phyloP scores from a whole-genome alignment of 2,113 vertebrate genomes.

The Callaeas wilsoni region DNA sequence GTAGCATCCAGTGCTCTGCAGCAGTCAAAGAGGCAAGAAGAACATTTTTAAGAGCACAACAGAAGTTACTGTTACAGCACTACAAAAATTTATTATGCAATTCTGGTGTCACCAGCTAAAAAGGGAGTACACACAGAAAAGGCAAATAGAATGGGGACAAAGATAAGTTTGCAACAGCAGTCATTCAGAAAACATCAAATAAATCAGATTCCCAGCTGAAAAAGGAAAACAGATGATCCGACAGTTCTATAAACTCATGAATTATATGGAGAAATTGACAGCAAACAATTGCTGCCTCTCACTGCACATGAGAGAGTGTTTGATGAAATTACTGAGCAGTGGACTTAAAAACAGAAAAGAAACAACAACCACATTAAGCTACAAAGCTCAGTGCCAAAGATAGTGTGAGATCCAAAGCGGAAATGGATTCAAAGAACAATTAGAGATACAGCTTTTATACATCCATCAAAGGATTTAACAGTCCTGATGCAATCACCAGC shows the following conservation, averaged over 20 bases:
- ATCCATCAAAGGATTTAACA: background rate
- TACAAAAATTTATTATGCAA: background rate
- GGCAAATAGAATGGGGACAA: background rate
- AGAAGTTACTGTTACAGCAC: background rate
- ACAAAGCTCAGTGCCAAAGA: background rate
- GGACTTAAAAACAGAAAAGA: background rate
- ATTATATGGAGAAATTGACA: background rate
- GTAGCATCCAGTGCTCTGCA: background rate
- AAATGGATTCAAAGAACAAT: conserved; percentile 4
- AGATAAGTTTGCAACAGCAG: background rate
- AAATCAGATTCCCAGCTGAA: background rate
- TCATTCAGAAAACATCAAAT: background rate
- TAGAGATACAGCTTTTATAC: background rate
- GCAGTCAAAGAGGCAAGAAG: background rate
- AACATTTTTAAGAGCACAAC: background rate
- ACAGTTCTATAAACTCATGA: background rate
- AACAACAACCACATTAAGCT: background rate
- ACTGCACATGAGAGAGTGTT: background rate
- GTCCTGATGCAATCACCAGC: background rate
- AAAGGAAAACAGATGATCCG: background rate
- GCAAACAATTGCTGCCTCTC: background rate
- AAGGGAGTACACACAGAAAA: background rate
- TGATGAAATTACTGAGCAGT: background rate
- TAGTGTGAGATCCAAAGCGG: background rate
- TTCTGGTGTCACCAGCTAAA: background rate